Evolutionary conservation across 2,888 invertebrate species (phyloP).

Genomic region (Pyralis farinalis): DNA sequence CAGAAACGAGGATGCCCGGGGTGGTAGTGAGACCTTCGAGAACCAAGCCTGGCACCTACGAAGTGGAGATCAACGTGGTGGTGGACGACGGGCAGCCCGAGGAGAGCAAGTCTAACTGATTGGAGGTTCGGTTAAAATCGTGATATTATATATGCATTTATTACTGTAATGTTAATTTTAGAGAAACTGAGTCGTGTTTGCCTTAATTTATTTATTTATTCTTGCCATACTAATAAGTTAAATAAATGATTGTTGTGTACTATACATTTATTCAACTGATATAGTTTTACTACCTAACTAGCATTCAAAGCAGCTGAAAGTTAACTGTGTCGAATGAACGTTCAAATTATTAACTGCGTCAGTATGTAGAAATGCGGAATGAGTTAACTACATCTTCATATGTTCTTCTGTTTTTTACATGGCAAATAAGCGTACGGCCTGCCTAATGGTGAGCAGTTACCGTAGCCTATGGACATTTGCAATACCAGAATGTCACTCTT

Average conservation of each 20-base stretch:
- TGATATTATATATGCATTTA: constrained; percentile 35
- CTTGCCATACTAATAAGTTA: constrained; percentile 59
- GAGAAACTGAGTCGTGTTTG: constrained; percentile 16
- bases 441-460: too few relatives aligned
- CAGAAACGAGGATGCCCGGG: constrained; percentile 64
- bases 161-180: constrained; percentile 23
- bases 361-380: too few relatives aligned
- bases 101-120: constrained; percentile 25
- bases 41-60: constrained; percentile 64
- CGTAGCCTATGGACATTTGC: too few relatives aligned
- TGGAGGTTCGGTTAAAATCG: constrained; percentile 1
- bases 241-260: constrained; percentile 29
- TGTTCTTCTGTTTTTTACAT: too few relatives aligned
- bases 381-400: too few relatives aligned
- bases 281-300: too few relatives aligned
- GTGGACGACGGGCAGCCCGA: constrained; percentile 66
- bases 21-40: constrained; percentile 58
- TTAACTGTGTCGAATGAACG: too few relatives aligned
- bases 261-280: too few relatives aligned
- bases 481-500: too few relatives aligned
- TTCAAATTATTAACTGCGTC: too few relatives aligned
- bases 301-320: too few relatives aligned
- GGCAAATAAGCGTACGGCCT: too few relatives aligned
- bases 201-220: constrained; percentile 43
- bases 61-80: constrained; percentile 64